Conservation (phyloP, 2,888 invertebrate genomes). For the Reticulitermes lucifugus region DNA sequence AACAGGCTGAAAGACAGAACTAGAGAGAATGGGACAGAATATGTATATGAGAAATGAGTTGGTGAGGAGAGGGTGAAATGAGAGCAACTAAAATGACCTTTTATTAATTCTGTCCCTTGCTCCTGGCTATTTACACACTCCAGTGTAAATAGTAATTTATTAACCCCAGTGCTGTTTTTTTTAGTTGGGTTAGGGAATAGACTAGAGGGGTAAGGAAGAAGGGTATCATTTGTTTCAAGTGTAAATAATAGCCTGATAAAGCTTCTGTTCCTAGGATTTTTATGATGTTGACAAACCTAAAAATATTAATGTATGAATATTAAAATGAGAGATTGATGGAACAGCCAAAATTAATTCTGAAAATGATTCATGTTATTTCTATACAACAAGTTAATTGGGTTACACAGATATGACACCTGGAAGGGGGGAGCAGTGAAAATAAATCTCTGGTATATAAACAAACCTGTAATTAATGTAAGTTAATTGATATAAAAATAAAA, state of each 20-base stretch:
- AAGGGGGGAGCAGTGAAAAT: not conserved
- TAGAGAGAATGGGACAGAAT: not conserved
- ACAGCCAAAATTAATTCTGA: not conserved
- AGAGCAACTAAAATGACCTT: conserved; percentile 11
- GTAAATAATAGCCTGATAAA: conserved; percentile 2
- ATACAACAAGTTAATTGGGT: not conserved
- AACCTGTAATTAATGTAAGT: not conserved
- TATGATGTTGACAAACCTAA: not conserved
- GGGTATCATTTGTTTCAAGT: conserved; percentile 7
- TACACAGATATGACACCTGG: not conserved
- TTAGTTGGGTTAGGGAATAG: not conserved
- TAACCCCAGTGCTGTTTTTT: not conserved
- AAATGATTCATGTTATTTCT: not conserved
- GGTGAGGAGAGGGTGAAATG: not conserved
- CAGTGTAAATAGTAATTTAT: conserved; percentile 36
- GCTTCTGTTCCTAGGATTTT: not conserved
- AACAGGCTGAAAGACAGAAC: not conserved
- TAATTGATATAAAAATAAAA: too few species aligned
- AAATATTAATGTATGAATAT: not conserved
- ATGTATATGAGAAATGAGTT: conserved; percentile 2
- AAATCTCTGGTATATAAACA: not conserved
- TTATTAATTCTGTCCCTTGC: conserved; percentile 21
- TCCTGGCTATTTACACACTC: conserved; percentile 20
- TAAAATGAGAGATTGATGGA: not conserved
- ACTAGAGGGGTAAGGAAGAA: not conserved